These are phyloP conservation scores for Aleiodes testaceus DNA, from an alignment of 2,888 invertebrate species.

Conservation along the genomic window DNA sequence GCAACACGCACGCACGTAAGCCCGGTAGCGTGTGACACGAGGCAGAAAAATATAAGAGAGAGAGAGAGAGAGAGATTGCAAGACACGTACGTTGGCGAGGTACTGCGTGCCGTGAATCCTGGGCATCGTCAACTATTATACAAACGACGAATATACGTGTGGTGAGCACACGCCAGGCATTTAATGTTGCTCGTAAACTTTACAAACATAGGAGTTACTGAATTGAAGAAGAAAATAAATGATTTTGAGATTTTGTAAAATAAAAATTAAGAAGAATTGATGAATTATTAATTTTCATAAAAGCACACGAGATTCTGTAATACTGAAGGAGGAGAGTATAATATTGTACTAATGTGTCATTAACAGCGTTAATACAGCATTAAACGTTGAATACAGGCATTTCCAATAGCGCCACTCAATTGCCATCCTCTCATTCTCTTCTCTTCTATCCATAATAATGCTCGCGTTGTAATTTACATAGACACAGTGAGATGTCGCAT, in stretches of 20 bases:
- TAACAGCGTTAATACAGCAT: conserved; percentile 43
- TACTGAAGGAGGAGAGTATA: too few relatives aligned
- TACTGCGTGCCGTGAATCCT: conserved; percentile 42
- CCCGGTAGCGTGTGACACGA: conserved; percentile 47
- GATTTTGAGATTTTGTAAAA: too few relatives aligned
- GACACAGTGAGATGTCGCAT: conserved; percentile 16
- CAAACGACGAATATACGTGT: conserved; percentile 22
- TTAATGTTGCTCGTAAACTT: too few relatives aligned
- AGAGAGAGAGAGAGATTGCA: conserved; percentile 33
- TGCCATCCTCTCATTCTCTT: not conserved
- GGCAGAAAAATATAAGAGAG: conserved; percentile 4
- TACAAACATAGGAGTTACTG: too few relatives aligned
- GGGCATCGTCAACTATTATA: conserved; percentile 22
- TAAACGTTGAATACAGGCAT: conserved; percentile 46
- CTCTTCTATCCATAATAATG: conserved; percentile 18
- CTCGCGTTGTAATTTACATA: conserved; percentile 39
- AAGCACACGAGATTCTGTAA: too few relatives aligned
- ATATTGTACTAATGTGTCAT: conserved; percentile 47
- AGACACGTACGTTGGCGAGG: conserved; percentile 46
- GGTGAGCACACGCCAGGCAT: not conserved
- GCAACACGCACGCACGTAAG: conserved; percentile 54
- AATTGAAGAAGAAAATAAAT: too few relatives aligned
- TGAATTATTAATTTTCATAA: too few relatives aligned
- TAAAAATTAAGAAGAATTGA: too few relatives aligned
- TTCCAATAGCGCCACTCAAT: conserved; percentile 31